phyloP scores from a whole-genome alignment of 2,113 vertebrate genomes.

The Galbula dea region DNA sequence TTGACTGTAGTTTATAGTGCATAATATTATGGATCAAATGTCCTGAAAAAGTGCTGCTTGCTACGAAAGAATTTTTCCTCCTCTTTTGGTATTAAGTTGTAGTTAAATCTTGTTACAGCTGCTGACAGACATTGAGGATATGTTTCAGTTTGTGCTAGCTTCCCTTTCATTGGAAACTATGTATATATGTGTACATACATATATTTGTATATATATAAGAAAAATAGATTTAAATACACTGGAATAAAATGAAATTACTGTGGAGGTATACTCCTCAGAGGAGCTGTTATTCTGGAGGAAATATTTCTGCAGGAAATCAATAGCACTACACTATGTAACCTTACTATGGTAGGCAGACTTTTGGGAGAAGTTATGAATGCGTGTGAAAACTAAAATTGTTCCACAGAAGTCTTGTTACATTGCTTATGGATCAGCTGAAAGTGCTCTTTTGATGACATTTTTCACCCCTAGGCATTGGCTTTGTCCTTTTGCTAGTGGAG shows the following conservation, averaged over 20 bases:
- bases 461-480: background rate
- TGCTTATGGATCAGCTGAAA: background rate
- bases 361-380: background rate
- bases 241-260: background rate
- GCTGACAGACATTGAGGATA: background rate
- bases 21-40: slow-evolving; percentile 13
- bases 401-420: background rate
- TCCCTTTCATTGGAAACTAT: background rate
- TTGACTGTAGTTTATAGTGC: background rate
- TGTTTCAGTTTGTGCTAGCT: background rate
- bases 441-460: background rate
- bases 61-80: background rate
- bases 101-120: background rate
- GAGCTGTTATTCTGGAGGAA: no score
- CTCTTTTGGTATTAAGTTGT: background rate
- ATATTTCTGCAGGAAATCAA: no score
- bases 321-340: background rate
- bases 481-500: background rate
- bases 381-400: background rate
- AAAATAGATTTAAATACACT: background rate
- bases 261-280: background rate
- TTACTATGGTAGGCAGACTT: background rate
- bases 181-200: no score
- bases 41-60: background rate
- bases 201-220: background rate